These are phyloP conservation scores for Peromyscus aztecus DNA, from an alignment of 2,797 vertebrate species.

Conservation along the genomic window DNA sequence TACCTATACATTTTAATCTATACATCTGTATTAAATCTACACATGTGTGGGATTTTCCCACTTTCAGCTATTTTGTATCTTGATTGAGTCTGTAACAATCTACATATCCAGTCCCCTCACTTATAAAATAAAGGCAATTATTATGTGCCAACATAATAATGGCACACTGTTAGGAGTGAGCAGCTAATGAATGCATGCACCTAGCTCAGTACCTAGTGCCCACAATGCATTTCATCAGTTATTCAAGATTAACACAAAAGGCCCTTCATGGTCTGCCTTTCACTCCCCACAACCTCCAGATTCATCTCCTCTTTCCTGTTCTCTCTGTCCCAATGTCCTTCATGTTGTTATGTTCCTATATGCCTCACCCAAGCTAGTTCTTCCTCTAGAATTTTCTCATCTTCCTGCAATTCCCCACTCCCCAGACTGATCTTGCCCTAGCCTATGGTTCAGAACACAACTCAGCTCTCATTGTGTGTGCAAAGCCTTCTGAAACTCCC, in stretches of 20 bases:
- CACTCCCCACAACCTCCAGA: not conserved
- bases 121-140: not conserved
- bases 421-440: not conserved
- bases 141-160: not conserved
- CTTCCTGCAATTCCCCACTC: not conserved
- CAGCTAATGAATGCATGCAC: not conserved
- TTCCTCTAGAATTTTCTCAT: not conserved
- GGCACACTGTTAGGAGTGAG: not conserved
- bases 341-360: not conserved
- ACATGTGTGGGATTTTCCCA: not conserved
- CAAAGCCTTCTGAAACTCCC: not conserved
- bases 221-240: not conserved
- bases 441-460: slow-evolving; percentile 46
- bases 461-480: not conserved
- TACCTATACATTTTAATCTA: not conserved
- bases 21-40: not conserved
- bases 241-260: slow-evolving; percentile 59
- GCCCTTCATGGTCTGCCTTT: not conserved
- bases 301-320: not conserved
- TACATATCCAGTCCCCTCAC: not conserved
- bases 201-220: not conserved
- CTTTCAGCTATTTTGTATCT: slow-evolving; percentile 46
- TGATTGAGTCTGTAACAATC: slow-evolving; percentile 17
- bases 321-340: not conserved
- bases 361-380: not conserved